Base-by-base conservation (phyloP, 2,888 invertebrate genomes). In the Choreutis nemorana region DNA sequence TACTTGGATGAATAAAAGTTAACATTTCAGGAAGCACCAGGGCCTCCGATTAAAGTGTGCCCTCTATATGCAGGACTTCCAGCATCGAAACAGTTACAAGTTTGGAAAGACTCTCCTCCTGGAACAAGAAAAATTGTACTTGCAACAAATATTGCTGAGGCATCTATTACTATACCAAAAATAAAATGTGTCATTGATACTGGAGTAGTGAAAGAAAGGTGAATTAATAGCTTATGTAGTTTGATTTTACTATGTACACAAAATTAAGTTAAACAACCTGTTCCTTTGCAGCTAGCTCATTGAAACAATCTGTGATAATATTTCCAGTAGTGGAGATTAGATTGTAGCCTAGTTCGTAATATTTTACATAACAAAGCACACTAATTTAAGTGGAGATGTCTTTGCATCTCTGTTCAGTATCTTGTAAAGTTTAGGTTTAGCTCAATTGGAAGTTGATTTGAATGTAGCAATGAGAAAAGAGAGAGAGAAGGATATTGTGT, bases 131-230 rank as follows among this genome's bases (percentile, higher is more conserved):
- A 98, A 78, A 87, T 98, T 13, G 88, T 99, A 14, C 81, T 99
- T 27, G 89, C 97, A 4, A 99, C 99, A 15, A 99, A 99, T 63
- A 93, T 99, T 39, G 98, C 99, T 0, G 99, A 99, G 77, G 95
- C 98, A 0, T 98, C 97, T 2, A 86, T 99, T 14, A 99, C 98
- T 0, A 97, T 99, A 44, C 90, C 90, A 31, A 91, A 93, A 29
- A 90, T 97, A 41, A 89, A 90, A 48, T 91, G 87, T 71, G 94
- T 97, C 6, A 87, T 97, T 32, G 97, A 97, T 55, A 86, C 91
- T 32, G 97, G 97, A 1, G 89, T 90, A 62, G 95, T 96, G 0
- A 97, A 97, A 77, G 87, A 87, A 40, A 89, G 90, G 86, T 89
- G 64, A 52, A 39, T 40, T 24, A 25, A 10, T 4, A 20, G 13